Base-by-base conservation (phyloP, 2,797 vertebrate genomes). In the Limnodromus scolopaceus region DNA sequence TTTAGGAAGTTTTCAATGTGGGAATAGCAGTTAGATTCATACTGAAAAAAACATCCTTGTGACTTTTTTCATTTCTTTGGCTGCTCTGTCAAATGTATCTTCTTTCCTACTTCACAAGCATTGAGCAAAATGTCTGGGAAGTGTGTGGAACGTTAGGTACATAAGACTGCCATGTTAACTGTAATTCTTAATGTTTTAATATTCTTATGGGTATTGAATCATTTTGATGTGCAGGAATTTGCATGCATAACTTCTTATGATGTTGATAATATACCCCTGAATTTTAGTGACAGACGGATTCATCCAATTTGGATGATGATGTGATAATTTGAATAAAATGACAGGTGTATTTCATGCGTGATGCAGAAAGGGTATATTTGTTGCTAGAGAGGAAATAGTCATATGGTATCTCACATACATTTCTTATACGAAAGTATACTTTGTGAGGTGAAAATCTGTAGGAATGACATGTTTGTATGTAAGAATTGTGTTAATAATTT, bases 261-360 rank as follows among this genome's bases (percentile, higher is more conserved):
- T 60, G 72, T 51, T 64, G 66, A 41, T 66, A 55, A 81, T 38
- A n/a, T 20, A 58, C 19, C 38, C 34, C 39, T 77, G 45, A 43
- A 84, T 82, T 82, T 82, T 60, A 46, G 55, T 66, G 49, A 48
- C 58, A 95, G 69, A 63, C 55, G 38, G 58, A 60, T 92, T 58
- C 36, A 93, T 74, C 49, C 6, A 72, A 34, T 89, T 79, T 91
- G 77, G 55, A 60, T 77, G 63, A 53, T 64, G 25, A 49, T 92
- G 46, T 70, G 8, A 13, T 79, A 66, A 60, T 94, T 78, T 94
- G 77, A 84, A 53, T 68, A 82, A 93, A 91, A 79, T 55, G 30
- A 14, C 77, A 77, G 77, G n/a, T 91, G n/a, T 85, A 27, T 27
- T 61, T 77, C 38, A 49, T 32, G 51, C 23, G 20, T 91, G 55